Conservation (phyloP, 2,113 vertebrate genomes). For the Eurypyga helias region DNA sequence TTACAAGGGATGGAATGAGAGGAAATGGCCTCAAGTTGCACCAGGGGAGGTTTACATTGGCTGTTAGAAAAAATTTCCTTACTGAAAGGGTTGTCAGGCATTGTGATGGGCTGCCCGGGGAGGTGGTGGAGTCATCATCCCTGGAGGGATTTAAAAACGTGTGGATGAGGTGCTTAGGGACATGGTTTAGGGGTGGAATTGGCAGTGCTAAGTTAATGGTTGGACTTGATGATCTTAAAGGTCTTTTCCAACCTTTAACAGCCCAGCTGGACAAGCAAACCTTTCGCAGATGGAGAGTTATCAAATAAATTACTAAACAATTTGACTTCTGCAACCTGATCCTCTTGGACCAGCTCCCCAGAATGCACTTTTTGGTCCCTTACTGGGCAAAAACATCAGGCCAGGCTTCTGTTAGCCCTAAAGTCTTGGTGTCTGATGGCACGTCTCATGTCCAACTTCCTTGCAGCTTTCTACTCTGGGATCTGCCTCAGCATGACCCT, state of each 20-base stretch:
- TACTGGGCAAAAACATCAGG: background rate
- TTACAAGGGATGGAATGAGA: no score
- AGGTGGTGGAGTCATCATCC: no score
- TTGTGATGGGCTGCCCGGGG: no score
- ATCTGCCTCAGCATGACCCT: slow-evolving; percentile 63
- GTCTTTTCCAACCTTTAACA: background rate
- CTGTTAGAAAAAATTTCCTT: no score
- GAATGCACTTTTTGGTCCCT: background rate
- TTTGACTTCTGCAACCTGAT: background rate
- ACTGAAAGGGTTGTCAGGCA: no score
- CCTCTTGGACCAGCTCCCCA: background rate
- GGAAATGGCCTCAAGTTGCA: no score
- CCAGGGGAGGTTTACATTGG: no score
- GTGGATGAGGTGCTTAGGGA: no score
- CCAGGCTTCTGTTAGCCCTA: background rate
- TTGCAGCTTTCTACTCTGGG: slow-evolving; percentile 63
- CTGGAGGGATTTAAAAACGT: no score
- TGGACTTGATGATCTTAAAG: background rate
- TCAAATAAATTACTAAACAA: background rate
- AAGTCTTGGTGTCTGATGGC: background rate
- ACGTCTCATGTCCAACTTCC: background rate
- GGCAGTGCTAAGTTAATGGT: no score
- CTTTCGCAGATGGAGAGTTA: rapidly evolving
- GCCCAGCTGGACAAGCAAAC: background rate
- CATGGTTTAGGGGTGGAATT: no score